Evolutionary conservation across 2,113 vertebrate genomes (phyloP), one percentile per base, ranked within the genome.

Genomic region (Cochlearius cochlearius): DNA sequence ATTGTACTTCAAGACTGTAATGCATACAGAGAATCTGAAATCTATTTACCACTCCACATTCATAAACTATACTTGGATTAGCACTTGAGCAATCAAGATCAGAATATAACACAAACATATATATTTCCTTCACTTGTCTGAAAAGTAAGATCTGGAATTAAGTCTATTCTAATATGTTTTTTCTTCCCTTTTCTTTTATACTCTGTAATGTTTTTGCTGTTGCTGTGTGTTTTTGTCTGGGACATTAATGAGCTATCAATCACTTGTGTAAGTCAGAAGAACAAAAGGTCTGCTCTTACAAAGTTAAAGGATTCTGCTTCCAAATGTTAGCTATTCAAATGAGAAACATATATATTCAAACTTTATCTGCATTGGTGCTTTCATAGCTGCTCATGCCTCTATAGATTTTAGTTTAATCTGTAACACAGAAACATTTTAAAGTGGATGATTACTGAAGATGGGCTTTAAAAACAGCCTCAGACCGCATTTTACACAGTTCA

Each of bases 401-500:
- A 15, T 53, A 60, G 32, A 78, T 92, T 94, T 63, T 81, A 49
- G 63, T 74, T 82, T 86, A 82, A 76, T 74, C 63, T 86, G 20
- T 80, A 96, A 29, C 74, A 52, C 55, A 19, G 27, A 83, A 94
- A 82, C 23, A 41, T 83, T 93, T 92, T 90, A 21, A 75, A 88
- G 58, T 86, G 60, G 60, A 9, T 82, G 55, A 43, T 90, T 90
- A 55, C 75, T 72, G 72, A 92, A 94, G 88, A 78, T 38, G 11
- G 50, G 36, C 88, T 95, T 90, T 90, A 83, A 63, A 95, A 96
- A 74, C 87, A 79, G 81, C 84, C 62, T 93, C 88, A 94, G 71
- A 86, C 72, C 86, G 71, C 74, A 93, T 95, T 96, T 96, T 90
- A 36, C 96, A 97, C 92, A 94, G 90, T 97, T 96, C 95, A 96